Evolutionary conservation across 2,888 invertebrate genomes (phyloP).

Genomic region (Xestia sexstrigata): DNA sequence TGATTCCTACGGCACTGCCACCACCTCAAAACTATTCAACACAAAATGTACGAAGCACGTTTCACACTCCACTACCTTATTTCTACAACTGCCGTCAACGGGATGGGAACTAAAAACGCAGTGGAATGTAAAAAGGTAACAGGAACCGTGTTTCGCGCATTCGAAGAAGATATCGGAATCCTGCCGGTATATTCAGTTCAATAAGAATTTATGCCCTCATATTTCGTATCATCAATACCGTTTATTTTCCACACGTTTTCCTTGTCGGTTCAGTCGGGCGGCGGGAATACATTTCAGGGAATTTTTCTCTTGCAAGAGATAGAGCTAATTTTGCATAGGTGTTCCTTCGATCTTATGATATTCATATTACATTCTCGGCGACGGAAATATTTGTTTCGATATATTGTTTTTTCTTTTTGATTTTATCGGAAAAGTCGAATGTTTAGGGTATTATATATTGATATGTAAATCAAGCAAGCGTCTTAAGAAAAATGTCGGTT

Average conservation of each 20-base stretch:
- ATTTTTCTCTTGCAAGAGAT: constrained; percentile 68
- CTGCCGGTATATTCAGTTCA: constrained; percentile 68
- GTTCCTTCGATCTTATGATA: constrained; percentile 57
- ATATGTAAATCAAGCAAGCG: background rate
- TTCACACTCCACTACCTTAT: constrained; percentile 57
- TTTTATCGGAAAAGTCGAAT: constrained; percentile 7
- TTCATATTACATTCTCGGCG: constrained; percentile 54
- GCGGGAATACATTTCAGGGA: constrained; percentile 67
- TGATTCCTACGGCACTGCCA: constrained; percentile 17
- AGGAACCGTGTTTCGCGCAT: constrained; percentile 58
- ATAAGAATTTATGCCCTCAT: constrained; percentile 76
- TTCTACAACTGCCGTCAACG: constrained; percentile 44
- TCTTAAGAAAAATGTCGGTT: background rate
- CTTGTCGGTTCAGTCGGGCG: constrained; percentile 73
- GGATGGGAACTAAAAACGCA: constrained; percentile 62
- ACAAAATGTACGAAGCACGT: constrained; percentile 25
- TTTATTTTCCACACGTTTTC: constrained; percentile 75
- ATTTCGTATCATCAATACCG: constrained; percentile 78
- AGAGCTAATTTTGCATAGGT: constrained; percentile 69
- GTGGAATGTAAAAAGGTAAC: constrained; percentile 64
- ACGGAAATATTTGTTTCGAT: constrained; percentile 41
- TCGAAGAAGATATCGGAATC: constrained; percentile 60
- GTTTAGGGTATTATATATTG: background rate
- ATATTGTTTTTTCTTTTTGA: constrained; percentile 21
- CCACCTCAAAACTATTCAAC: constrained; percentile 30